Evolutionary conservation across 92 coral and sea anemone species (phyloP), one percentile per base, ranked within the genome.

Genomic region (Zoanthus sociatus): DNA sequence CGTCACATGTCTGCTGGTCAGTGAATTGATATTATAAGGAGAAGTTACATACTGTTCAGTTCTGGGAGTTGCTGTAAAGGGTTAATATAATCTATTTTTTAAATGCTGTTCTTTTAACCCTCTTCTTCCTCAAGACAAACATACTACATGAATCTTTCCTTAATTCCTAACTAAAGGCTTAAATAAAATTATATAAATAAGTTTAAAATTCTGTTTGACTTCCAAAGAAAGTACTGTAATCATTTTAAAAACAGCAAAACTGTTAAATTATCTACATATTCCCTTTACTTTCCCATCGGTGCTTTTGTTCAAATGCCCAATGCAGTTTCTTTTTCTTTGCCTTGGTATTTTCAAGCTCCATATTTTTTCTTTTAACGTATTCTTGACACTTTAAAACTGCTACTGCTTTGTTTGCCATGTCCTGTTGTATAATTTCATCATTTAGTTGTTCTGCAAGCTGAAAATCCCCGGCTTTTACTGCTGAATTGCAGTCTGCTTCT

Each of bases 211-310:
- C 51, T 64, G 47, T 63, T 33, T n/a, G 51, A 64, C 50, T 56
- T 61, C 31, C 20, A 21, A 9, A 8, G 42, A 37, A 37, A 37
- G 42, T 37, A 37, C 2, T 37, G 0, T 10, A 17, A 31, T 21
- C 71, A 50, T 50, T 20, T 9, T 21, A 3, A 56, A 58, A 1
- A 16, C 7, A 32, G 0, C 45, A 31, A 18, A 31, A 10, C 5
- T 9, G 10, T 58, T 58, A 17, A 13, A 0, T 17, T 58, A 58
- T 16, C 86, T 70, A 97, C 99, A 97, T 95, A 78, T 97, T 97
- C 68, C 99, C 99, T 89, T 97, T 97, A 69, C 99, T 97, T 76
- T 97, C 99, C 99, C 99, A 97, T 90, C 98, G 76, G 77, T 96
- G 93, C 82, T 97, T 97, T 86, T 97, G 99, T 69, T 97, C 99